Conservation (phyloP, 2,113 vertebrate genomes). For the Phylloscopus trochilus region DNA sequence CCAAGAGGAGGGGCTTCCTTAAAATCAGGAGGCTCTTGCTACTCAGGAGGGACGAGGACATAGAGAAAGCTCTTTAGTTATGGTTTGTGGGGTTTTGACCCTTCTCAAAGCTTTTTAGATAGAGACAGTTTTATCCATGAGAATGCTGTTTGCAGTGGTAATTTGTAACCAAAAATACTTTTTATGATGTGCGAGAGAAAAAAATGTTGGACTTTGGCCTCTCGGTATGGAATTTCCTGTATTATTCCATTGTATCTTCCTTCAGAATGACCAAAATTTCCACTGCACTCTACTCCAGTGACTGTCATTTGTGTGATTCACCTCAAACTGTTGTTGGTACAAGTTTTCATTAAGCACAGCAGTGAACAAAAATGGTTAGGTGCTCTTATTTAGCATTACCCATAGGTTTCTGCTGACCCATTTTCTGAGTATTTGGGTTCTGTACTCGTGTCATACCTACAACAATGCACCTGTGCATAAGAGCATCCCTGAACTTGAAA, state of each 20-base stretch:
- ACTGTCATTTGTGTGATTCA: background rate
- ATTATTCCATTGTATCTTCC: background rate
- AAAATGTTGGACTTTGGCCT: background rate
- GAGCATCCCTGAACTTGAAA: background rate
- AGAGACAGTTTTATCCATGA: constrained; percentile 40
- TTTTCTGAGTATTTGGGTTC: background rate
- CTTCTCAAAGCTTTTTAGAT: constrained; percentile 48
- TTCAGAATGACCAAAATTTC: background rate
- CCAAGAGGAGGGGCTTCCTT: constrained; percentile 86
- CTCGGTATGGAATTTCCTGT: background rate
- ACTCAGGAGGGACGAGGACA: constrained; percentile 5
- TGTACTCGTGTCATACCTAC: background rate
- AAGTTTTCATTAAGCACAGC: background rate
- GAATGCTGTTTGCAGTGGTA: constrained; percentile 23
- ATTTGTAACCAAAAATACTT: constrained; percentile 38
- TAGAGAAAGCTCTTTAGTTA: constrained; percentile 29
- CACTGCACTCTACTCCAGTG: background rate
- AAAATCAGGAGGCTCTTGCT: constrained; percentile 1
- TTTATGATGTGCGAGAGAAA: constrained; percentile 4
- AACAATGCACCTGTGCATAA: background rate
- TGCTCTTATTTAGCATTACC: background rate
- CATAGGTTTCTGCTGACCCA: background rate
- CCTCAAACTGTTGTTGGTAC: background rate
- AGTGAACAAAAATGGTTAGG: background rate
- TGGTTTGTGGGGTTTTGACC: background rate